A percentile compares a stretch with the other conserved stretches of the same genome.
These are phyloP conservation scores for Phymorhynchus buccinoides DNA, from an alignment of 1,140 invertebrate genomes.

Conservation along the genomic window DNA sequence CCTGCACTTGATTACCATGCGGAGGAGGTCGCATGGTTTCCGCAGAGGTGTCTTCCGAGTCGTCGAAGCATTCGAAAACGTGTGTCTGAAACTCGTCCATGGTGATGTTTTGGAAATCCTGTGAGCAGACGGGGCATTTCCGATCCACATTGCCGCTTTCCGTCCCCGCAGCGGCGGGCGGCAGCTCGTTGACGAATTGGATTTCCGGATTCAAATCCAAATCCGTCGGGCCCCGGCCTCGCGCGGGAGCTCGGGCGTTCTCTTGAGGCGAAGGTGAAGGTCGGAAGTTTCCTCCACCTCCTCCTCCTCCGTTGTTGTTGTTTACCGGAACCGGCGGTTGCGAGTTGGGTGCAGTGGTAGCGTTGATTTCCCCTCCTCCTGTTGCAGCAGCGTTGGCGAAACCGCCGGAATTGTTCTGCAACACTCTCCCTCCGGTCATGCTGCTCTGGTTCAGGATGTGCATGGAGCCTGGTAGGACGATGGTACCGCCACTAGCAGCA, in stretches of 20 bases:
- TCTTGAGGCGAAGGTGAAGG: conserved; percentile 13
- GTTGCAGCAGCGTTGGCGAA: neutral
- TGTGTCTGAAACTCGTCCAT: conserved; percentile 65
- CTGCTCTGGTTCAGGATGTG: conserved; percentile 26
- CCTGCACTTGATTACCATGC: neutral
- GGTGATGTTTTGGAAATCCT: conserved; percentile 52
- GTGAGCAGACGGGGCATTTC: conserved; percentile 60
- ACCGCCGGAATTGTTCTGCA: neutral
- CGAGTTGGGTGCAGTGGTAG: neutral
- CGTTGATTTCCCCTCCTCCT: neutral
- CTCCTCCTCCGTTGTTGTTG: neutral
- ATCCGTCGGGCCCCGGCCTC: neutral
- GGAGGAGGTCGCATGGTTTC: conserved; percentile 48
- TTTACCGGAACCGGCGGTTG: neutral
- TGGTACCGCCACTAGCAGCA: neutral
- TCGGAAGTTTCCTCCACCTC: neutral
- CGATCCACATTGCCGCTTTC: conserved; percentile 24
- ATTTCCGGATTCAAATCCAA: neutral
- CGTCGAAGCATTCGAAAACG: conserved; percentile 65
- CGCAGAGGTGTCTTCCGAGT: conserved; percentile 38
- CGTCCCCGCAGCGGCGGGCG: neutral
- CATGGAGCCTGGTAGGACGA: conserved; percentile 14
- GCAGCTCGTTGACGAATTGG: neutral
- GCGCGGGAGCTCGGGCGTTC: neutral
- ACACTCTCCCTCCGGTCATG: conserved; percentile 21